These are phyloP conservation scores for Brassicogethes aeneus DNA, from an alignment of 2,888 invertebrate species.

Conservation along the genomic window DNA sequence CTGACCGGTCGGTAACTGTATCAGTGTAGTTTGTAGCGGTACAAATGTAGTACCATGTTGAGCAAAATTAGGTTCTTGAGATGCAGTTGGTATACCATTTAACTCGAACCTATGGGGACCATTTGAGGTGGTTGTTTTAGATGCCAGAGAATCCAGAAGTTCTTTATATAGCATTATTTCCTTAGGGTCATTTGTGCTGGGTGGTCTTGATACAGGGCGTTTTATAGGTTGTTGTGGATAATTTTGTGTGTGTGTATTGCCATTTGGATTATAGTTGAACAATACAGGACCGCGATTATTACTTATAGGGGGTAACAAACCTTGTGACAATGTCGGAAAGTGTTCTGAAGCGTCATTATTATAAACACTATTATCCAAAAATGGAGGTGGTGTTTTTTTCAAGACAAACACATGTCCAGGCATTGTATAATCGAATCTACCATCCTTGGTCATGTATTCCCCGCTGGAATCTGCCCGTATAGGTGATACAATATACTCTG, in stretches of 20 bases:
- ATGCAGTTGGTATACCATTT: conserved; percentile 5
- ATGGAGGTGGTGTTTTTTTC: conserved; percentile 23
- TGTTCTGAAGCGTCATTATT: background rate
- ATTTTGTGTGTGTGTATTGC: conserved; percentile 26
- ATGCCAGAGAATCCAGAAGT: conserved; percentile 26
- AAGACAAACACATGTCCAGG: conserved; percentile 58
- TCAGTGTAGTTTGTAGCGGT: conserved; percentile 13
- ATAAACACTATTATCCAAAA: background rate
- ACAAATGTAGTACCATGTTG: conserved; percentile 3
- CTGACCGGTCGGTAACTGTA: conserved; percentile 16
- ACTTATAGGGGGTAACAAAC: background rate
- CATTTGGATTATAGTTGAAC: conserved; percentile 22
- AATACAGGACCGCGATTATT: background rate
- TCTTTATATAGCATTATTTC: conserved; percentile 29
- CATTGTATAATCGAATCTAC: conserved; percentile 41
- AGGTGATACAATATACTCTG: conserved; percentile 58
- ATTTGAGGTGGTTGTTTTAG: conserved; percentile 19
- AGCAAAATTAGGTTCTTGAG: conserved; percentile 2
- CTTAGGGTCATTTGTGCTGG: conserved; percentile 18
- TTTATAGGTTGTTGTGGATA: conserved; percentile 13
- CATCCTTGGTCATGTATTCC: conserved; percentile 14
- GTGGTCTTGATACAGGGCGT: background rate
- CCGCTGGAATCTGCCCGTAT: conserved; percentile 33
- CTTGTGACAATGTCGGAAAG: background rate
- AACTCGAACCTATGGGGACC: conserved; percentile 8